Evolutionary conservation across 1,140 invertebrate genomes (phyloP), one percentile per base, ranked within the genome.

Genomic region (Theocolax elegans): DNA sequence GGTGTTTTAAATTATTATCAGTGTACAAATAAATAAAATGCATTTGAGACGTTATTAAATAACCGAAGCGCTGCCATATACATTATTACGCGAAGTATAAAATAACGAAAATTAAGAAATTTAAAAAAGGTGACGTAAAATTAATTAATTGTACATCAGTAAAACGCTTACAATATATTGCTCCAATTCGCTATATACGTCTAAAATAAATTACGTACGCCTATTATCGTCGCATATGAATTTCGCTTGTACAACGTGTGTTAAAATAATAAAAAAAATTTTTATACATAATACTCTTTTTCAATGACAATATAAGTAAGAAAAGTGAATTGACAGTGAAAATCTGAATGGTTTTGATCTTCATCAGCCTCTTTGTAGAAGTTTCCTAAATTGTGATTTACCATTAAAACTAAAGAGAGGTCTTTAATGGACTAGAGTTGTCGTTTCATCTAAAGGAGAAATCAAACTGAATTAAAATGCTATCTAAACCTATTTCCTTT

Each of bases 21-120:
- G 15, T 67, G n/a, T 67, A 48, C 21, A 59, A 58, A 59, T 59
- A 67, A 67, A 67, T 38, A 59, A 59, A 67, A 67, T 67, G 53
- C 54, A 58, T 58, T 67, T 31, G 17, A 59, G 27, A 67, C 38
- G n/a, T 48, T 35, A 51, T 46, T 53, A 23, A 56, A 56, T 46
- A 35, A 54, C 19, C 25, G n/a, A 63, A 42, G 38, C 19, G 1
- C 9, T 21, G 15, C 15, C 13, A 6, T 27, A 23, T 54, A 48
- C 12, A 38, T 53, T 10, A 66, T n/a, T n/a, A 65, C 51, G 29
- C 15, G 48, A 46, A 44, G 53, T 58, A 67, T 9, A 67, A 67
- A 58, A 35, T 6, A 67, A 31, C 51, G 23, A 44, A n/a, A n/a
- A n/a, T n/a, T n/a, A 31, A 8, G 25, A 31, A 54, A 44, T n/a